phyloP scores from a whole-genome alignment of 1,140 invertebrate genomes.

The Helicoverpa armigera region DNA sequence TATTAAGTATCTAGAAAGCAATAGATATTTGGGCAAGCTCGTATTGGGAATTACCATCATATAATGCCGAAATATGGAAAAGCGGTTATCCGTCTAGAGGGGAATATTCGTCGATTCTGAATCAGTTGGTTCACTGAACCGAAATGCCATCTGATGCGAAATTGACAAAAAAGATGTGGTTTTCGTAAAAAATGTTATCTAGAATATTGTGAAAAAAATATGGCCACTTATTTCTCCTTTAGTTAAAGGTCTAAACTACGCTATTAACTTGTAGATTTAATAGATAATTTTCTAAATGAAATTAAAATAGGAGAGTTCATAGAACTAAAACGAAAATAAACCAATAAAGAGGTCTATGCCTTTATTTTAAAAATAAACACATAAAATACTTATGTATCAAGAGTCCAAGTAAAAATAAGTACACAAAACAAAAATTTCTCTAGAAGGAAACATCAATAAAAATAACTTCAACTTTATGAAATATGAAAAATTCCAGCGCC shows the following conservation, averaged over 20 bases:
- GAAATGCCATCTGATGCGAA: conserved; percentile 5
- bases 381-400: no score
- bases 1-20: neutral
- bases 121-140: conserved; percentile 30
- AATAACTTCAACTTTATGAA: neutral
- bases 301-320: no score
- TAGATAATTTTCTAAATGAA: no score
- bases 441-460: neutral
- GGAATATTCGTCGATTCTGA: conserved; percentile 8
- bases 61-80: conserved; percentile 21
- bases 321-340: no score
- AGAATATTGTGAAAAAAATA: neutral
- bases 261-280: no score
- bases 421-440: neutral
- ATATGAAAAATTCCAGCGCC: neutral
- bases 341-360: no score
- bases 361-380: no score
- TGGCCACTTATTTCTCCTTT: no score
- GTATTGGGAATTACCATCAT: conserved; percentile 29
- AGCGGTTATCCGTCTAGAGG: conserved; percentile 11
- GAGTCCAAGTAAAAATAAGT: neutral
- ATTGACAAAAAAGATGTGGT: conserved; percentile 15
- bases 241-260: no score
- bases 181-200: neutral
- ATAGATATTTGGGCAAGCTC: neutral